phyloP scores from a whole-genome alignment of 2,113 vertebrate species.

The Hypomesus transpacificus region DNA sequence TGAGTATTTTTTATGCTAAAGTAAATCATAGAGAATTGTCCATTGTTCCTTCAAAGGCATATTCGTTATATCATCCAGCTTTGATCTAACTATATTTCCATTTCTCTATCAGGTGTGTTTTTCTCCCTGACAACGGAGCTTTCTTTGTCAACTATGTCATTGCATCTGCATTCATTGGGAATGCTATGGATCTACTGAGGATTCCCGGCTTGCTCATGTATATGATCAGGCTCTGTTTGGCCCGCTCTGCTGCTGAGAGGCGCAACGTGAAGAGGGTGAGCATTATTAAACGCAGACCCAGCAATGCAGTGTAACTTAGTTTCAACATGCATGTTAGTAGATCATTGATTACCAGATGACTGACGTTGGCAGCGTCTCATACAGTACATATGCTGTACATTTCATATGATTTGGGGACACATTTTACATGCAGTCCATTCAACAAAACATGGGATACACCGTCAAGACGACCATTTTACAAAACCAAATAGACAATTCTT shows the following conservation, averaged over 20 bases:
- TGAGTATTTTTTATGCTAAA: slow-evolving; percentile 71
- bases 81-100: not conserved
- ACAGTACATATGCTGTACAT: too few species aligned
- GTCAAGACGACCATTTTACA: too few species aligned
- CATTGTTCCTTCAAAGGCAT: not conserved
- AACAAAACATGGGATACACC: too few species aligned
- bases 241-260: slow-evolving; percentile 88
- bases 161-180: slow-evolving; percentile 96
- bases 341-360: too few species aligned
- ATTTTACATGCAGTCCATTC: too few species aligned
- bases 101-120: slow-evolving; percentile 82
- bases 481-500: too few species aligned
- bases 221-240: slow-evolving; percentile 96
- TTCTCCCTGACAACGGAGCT: slow-evolving; percentile 95
- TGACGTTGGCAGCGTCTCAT: too few species aligned
- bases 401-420: too few species aligned
- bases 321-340: too few species aligned
- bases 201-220: slow-evolving; percentile 97
- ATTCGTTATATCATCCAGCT: not conserved
- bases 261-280: slow-evolving; percentile 93
- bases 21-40: too few species aligned
- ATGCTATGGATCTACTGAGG: slow-evolving; percentile 95
- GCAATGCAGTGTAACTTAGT: too few species aligned
- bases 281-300: not conserved
- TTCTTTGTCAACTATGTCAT: slow-evolving; percentile 99